Conservation (phyloP, 2,113 vertebrate species). For the Leptodactylus fuscus region DNA sequence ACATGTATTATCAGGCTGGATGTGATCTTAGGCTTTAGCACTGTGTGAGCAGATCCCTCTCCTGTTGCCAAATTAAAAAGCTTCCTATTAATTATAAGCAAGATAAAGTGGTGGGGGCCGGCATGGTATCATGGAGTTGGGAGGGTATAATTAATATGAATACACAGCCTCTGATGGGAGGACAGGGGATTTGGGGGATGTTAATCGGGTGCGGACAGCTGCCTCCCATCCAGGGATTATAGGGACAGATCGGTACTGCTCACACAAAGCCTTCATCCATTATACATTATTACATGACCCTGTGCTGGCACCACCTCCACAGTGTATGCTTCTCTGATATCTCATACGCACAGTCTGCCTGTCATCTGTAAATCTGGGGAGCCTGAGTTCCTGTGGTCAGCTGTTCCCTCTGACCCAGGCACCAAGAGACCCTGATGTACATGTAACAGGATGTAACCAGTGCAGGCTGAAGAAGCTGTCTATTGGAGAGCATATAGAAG, state of each 20-base stretch:
- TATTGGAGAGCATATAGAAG: no score
- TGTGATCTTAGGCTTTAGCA: neutral
- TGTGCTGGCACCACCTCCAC: conserved; percentile 45
- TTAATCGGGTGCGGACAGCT: conserved; percentile 57
- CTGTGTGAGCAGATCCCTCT: neutral
- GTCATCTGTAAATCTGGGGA: conserved; percentile 26
- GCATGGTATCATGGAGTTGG: conserved; percentile 43
- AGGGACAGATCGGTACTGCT: conserved; percentile 51
- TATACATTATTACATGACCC: conserved; percentile 60
- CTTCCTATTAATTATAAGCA: conserved; percentile 53
- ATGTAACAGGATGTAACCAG: no score
- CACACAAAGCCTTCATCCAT: conserved; percentile 38
- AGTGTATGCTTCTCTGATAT: neutral
- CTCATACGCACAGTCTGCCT: neutral
- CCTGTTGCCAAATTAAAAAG: conserved; percentile 50
- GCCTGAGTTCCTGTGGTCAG: conserved; percentile 24
- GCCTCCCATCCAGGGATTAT: conserved; percentile 56
- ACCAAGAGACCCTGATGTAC: neutral
- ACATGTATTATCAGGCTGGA: neutral
- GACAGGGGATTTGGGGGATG: conserved; percentile 52
- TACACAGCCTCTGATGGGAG: neutral
- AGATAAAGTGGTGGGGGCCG: neutral
- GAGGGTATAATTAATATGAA: conserved; percentile 56
- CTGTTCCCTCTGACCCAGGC: neutral
- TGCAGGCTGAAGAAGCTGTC: no score